A percentile compares a stretch with the other conserved stretches of the same genome.
Evolutionary conservation across 2,797 vertebrate species (phyloP).

Genomic region (Pterois miles): DNA sequence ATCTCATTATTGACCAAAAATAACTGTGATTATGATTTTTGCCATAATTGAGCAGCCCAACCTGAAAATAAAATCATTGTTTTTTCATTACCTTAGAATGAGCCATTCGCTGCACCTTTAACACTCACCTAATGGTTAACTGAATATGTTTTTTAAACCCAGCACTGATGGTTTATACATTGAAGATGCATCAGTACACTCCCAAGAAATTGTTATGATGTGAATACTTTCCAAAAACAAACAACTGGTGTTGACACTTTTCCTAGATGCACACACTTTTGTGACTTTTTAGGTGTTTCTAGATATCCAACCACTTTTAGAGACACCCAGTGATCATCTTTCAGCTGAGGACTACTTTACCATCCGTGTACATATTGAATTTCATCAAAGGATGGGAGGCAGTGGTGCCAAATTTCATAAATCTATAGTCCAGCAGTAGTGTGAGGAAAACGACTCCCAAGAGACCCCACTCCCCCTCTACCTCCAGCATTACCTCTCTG

Average conservation of each 20-base stretch:
- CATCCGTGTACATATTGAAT: slow-evolving; percentile 33
- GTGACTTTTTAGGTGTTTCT: not conserved
- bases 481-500: slow-evolving; percentile 47
- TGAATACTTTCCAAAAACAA: not conserved
- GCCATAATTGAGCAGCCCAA: no score
- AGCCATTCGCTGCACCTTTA: not conserved
- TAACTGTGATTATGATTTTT: no score
- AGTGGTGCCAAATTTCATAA: slow-evolving; percentile 43
- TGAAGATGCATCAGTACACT: not conserved
- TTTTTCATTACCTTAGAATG: no score
- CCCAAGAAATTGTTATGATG: not conserved
- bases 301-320: slow-evolving; percentile 17
- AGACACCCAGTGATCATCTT: slow-evolving; percentile 12
- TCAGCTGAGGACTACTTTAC: slow-evolving; percentile 31
- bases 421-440: slow-evolving; percentile 44
- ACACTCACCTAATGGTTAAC: not conserved
- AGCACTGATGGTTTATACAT: not conserved
- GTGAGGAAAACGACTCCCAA: slow-evolving; percentile 47
- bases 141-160: not conserved
- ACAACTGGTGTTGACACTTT: not conserved
- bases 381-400: slow-evolving; percentile 49
- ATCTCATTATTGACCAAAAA: no score
- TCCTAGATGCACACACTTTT: not conserved
- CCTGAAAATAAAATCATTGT: no score
- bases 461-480: slow-evolving; percentile 39